Conservation (phyloP, 2,113 vertebrate genomes). For the Eleginops maclovinus region DNA sequence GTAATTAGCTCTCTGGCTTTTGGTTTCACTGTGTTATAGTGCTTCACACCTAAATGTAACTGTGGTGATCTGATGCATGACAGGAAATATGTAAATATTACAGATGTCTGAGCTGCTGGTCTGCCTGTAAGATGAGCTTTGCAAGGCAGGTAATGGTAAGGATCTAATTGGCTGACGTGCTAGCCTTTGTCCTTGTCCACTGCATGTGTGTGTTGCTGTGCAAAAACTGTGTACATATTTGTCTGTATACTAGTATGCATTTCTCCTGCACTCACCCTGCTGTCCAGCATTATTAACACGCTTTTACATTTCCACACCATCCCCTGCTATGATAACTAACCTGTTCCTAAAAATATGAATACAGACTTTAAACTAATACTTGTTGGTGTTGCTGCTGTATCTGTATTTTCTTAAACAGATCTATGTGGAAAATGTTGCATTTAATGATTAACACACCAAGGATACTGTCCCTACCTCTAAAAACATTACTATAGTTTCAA, state of each 20-base stretch:
- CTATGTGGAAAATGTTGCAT: conserved; percentile 1
- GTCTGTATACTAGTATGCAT: conserved; percentile 69
- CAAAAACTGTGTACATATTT: neutral
- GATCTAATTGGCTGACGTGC: conserved; percentile 81
- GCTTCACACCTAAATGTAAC: conserved; percentile 55
- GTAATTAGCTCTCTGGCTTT: conserved; percentile 53
- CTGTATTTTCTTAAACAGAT: neutral
- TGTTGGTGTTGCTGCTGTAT: neutral
- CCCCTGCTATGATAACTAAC: conserved; percentile 41
- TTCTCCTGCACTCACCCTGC: conserved; percentile 64
- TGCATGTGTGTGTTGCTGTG: conserved; percentile 51
- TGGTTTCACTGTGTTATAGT: conserved; percentile 61
- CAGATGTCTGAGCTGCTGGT: conserved; percentile 95
- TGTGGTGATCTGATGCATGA: conserved; percentile 87
- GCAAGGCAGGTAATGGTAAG: conserved; percentile 94
- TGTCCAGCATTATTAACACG: conserved; percentile 81
- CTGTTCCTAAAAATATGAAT: neutral
- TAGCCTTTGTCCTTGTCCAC: conserved; percentile 67
- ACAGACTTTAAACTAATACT: conserved; percentile 2
- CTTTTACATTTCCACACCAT: conserved; percentile 70
- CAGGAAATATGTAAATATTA: conserved; percentile 90
- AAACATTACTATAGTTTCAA: neutral
- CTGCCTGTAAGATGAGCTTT: conserved; percentile 90
- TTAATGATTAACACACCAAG: conserved; percentile 69
- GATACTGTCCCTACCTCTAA: conserved; percentile 33